These are phyloP conservation scores for Euproctis similis DNA, from an alignment of 2,888 invertebrate species.

Conservation along the genomic window DNA sequence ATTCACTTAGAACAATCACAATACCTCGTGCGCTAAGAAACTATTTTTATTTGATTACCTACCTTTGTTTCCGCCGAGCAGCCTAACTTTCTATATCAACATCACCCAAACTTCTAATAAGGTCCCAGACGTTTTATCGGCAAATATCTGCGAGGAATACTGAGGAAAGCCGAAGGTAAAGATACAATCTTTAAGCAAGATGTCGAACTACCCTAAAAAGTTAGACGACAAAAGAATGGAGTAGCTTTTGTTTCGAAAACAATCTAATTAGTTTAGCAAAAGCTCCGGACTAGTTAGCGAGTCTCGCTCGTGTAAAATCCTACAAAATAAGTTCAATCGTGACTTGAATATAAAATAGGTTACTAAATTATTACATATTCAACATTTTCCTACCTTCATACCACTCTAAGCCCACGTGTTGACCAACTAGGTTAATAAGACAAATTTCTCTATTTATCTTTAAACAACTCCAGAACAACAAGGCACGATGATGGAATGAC, in stretches of 20 bases:
- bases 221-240: conserved; percentile 31
- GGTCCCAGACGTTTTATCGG: conserved; percentile 20
- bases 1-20: too few species aligned
- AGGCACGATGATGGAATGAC: too few species aligned
- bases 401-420: too few species aligned
- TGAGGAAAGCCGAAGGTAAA: conserved; percentile 16
- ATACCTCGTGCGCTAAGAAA: too few species aligned
- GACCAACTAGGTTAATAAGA: too few species aligned
- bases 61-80: conserved; percentile 20
- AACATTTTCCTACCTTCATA: too few species aligned
- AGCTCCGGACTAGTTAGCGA: conserved; percentile 9
- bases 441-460: too few species aligned
- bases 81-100: conserved; percentile 24
- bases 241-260: conserved; percentile 41
- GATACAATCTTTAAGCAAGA: conserved; percentile 14
- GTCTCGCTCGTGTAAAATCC: too few species aligned
- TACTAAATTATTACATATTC: too few species aligned
- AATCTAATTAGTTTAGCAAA: conserved; percentile 44
- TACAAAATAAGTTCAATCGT: too few species aligned
- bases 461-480: too few species aligned
- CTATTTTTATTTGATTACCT: conserved; percentile 21
- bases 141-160: conserved; percentile 18
- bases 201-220: conserved; percentile 33
- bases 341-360: too few species aligned
- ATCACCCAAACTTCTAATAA: conserved; percentile 25